Evolutionary conservation across 2,797 vertebrate genomes (phyloP).

Genomic region (Fistularia tabacaria): DNA sequence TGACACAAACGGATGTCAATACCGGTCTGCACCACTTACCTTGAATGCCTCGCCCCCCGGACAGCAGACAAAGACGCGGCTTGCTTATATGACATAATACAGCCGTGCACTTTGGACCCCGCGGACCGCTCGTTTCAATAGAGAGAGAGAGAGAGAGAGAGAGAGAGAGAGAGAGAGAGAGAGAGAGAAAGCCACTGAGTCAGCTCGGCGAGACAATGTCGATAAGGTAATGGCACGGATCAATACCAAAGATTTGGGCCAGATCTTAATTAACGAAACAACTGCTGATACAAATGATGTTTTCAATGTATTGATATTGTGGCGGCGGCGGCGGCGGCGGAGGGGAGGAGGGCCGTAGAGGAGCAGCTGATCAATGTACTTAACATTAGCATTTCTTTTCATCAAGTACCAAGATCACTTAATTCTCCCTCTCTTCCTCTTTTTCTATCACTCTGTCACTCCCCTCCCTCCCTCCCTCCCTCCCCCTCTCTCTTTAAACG

Average conservation of each 20-base stretch:
- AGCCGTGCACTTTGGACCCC: constrained; percentile 63
- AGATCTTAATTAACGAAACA: constrained; percentile 98
- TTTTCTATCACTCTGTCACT: constrained; percentile 57
- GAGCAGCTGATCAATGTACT: constrained; percentile 78
- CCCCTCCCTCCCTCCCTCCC: constrained; percentile 44
- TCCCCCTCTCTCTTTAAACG: constrained; percentile 52
- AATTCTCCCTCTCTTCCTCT: constrained; percentile 71
- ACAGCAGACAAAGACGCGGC: constrained; percentile 60
- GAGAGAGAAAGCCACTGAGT: constrained; percentile 71
- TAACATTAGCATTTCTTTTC: constrained; percentile 86
- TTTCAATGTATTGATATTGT: constrained; percentile 84
- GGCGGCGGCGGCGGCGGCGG: constrained; percentile 54
- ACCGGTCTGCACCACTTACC: constrained; percentile 67
- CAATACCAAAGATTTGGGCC: constrained; percentile 85
- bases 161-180: constrained; percentile 59
- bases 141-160: constrained; percentile 56
- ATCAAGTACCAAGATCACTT: constrained; percentile 78
- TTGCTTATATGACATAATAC: constrained; percentile 69
- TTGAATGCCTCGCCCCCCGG: constrained; percentile 58
- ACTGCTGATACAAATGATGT: constrained; percentile 93
- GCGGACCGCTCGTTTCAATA: constrained; percentile 68
- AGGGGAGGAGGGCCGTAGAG: constrained; percentile 61
- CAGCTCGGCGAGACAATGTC: constrained; percentile 79
- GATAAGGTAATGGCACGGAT: constrained; percentile 89
- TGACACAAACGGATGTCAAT: constrained; percentile 69